phyloP scores from a whole-genome alignment of 1,140 invertebrate genomes.

The Drosophila lini region DNA sequence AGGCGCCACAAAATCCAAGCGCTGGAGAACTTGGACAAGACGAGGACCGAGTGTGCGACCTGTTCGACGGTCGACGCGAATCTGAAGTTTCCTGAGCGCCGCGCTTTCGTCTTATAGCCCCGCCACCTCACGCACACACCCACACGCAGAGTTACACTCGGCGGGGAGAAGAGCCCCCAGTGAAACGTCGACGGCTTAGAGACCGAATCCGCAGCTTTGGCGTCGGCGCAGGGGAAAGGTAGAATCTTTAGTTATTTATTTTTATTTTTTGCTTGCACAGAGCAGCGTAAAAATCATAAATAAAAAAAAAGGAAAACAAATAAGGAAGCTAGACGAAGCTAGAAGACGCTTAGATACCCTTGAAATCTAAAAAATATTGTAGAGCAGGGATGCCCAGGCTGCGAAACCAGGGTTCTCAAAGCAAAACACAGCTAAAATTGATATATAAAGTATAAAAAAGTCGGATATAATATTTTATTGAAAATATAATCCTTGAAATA shows the following conservation, averaged over 20 bases:
- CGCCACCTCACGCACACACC: slow-evolving; percentile 6
- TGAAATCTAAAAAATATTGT: neutral
- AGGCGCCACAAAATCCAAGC: slow-evolving; percentile 13
- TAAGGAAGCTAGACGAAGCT: too few species aligned
- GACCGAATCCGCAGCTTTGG: slow-evolving; percentile 28
- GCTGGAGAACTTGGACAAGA: slow-evolving; percentile 9
- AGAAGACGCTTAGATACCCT: neutral
- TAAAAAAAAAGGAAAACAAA: neutral
- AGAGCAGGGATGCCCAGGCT: too few species aligned
- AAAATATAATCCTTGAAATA: too few species aligned
- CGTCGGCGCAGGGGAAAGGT: slow-evolving; percentile 64
- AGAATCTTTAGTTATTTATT: slow-evolving; percentile 41
- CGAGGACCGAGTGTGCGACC: slow-evolving; percentile 56
- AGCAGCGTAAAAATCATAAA: slow-evolving; percentile 5
- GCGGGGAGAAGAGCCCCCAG: slow-evolving; percentile 9
- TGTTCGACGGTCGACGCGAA: slow-evolving; percentile 66
- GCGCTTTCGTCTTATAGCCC: slow-evolving; percentile 70
- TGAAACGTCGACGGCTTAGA: slow-evolving; percentile 53
- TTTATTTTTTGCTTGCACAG: slow-evolving; percentile 1
- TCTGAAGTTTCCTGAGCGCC: slow-evolving; percentile 66
- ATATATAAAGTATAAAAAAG: too few species aligned
- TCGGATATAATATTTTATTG: too few species aligned
- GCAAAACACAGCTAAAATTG: too few species aligned
- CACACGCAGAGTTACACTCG: slow-evolving; percentile 6
- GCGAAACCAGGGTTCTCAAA: too few species aligned